These are phyloP conservation scores for Tachina fera DNA, from an alignment of 2,888 invertebrate genomes.

Conservation along the genomic window DNA sequence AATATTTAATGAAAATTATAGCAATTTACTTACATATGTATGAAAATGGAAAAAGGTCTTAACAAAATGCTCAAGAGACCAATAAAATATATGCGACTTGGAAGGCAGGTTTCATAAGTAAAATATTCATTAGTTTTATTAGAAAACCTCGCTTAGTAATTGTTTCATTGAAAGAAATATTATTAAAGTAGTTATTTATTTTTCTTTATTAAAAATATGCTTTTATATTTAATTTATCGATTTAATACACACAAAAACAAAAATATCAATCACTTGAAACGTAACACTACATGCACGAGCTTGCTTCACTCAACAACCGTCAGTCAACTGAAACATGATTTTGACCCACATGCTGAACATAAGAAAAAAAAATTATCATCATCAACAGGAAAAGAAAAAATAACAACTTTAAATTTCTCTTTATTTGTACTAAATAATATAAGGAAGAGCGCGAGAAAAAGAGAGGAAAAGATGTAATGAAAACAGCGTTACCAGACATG, in stretches of 20 bases:
- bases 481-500: too few species aligned
- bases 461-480: too few species aligned
- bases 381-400: background rate
- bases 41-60: too few species aligned
- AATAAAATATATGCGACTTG: too few species aligned
- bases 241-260: conserved; percentile 22
- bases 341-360: conserved; percentile 58
- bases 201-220: background rate
- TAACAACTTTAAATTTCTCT: too few species aligned
- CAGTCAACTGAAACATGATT: conserved; percentile 45
- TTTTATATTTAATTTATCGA: conserved; percentile 47
- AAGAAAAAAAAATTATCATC: background rate
- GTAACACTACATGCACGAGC: background rate
- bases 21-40: too few species aligned
- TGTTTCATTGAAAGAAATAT: background rate
- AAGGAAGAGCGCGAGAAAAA: background rate
- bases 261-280: background rate
- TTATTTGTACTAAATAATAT: background rate
- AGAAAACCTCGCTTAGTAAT: background rate
- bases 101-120: background rate
- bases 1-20: too few species aligned
- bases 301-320: conserved; percentile 46
- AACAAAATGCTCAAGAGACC: too few species aligned
- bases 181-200: background rate
- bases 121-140: background rate